Evolutionary conservation across 2,797 vertebrate species (phyloP).

Genomic region (Scolopax rusticola): DNA sequence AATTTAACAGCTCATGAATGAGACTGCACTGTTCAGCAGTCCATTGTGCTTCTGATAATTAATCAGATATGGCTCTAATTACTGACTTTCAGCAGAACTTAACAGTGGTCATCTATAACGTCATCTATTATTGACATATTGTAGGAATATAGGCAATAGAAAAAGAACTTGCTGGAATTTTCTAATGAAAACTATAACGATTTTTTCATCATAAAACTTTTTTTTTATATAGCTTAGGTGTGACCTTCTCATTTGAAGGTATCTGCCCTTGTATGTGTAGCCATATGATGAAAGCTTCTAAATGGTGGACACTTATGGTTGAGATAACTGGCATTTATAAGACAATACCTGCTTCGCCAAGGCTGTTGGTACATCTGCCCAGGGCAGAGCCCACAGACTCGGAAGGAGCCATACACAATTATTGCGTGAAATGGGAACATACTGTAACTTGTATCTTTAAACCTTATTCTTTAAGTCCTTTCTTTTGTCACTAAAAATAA

Average conservation of each 20-base stretch:
- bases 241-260: background rate
- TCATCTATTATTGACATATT: conserved; percentile 38
- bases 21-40: conserved; percentile 70
- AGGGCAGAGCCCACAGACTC: background rate
- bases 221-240: background rate
- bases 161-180: background rate
- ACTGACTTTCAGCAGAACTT: conserved; percentile 70
- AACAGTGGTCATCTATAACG: conserved; percentile 50
- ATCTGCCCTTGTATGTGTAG: background rate
- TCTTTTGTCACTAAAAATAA: background rate
- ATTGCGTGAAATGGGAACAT: background rate
- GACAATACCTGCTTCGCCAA: background rate
- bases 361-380: background rate
- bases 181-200: background rate
- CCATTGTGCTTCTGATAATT: conserved; percentile 67
- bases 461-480: background rate
- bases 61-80: conserved; percentile 72
- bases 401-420: background rate
- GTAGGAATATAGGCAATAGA: background rate
- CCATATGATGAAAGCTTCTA: background rate
- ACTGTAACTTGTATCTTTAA: background rate
- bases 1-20: conserved; percentile 71
- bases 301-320: accelerated
- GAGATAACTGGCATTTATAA: background rate
- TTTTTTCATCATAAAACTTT: background rate